A percentile compares a stretch with the other conserved stretches of the same genome.
Conservation (phyloP, 1,140 invertebrate species). For the Trinorchestia longiramus region DNA sequence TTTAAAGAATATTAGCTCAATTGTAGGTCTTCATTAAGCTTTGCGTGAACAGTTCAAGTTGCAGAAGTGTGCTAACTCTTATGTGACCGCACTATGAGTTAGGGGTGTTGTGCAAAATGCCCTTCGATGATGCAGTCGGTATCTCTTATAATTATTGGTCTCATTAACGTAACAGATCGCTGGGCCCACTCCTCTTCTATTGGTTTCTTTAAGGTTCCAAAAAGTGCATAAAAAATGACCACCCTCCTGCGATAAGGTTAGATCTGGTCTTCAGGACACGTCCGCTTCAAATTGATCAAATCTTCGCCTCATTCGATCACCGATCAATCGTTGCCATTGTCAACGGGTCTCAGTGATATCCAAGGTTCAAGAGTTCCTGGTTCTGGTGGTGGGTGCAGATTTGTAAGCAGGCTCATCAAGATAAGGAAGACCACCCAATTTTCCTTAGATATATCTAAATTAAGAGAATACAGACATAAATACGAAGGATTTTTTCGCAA, state of each 20-base stretch:
- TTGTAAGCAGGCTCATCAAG: background rate
- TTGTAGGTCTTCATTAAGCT: slow-evolving; percentile 21
- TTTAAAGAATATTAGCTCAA: slow-evolving; percentile 25
- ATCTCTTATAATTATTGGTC: slow-evolving; percentile 50
- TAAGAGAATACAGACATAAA: slow-evolving; percentile 53
- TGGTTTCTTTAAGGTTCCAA: slow-evolving; percentile 25
- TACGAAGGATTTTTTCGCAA: background rate
- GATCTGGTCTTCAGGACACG: background rate
- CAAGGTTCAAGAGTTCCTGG: background rate
- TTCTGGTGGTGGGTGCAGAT: background rate
- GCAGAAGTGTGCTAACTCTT: background rate
- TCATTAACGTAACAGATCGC: slow-evolving; percentile 41
- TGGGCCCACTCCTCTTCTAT: background rate
- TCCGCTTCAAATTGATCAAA: background rate
- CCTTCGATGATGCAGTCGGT: background rate
- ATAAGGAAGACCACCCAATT: slow-evolving; percentile 52
- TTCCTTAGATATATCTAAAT: slow-evolving; percentile 44
- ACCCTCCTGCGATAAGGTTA: slow-evolving; percentile 3
- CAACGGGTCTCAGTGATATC: background rate
- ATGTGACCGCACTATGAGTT: background rate
- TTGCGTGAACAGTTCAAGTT: background rate
- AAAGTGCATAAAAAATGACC: slow-evolving; percentile 38
- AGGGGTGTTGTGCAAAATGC: background rate
- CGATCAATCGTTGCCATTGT: background rate
- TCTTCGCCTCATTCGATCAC: background rate